phyloP scores from a whole-genome alignment of 2,113 vertebrate species.

The Phrynocephalus versicolor region DNA sequence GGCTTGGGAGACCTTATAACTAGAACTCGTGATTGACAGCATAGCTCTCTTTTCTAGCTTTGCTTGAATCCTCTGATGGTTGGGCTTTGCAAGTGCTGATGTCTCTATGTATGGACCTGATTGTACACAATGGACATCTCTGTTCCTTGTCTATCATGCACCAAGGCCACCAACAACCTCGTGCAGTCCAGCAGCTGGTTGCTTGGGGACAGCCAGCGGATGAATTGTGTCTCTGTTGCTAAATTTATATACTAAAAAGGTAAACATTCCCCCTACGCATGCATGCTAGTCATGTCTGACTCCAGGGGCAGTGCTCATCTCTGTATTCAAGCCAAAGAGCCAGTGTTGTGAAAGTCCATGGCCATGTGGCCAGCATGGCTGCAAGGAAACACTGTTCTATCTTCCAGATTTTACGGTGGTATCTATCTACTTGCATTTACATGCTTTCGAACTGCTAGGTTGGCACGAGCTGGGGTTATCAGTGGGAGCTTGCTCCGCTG shows the following conservation, averaged over 20 bases:
- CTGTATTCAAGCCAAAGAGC: too few species aligned
- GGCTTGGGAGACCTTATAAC: background rate
- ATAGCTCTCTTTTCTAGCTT: background rate
- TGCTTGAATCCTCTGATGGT: background rate
- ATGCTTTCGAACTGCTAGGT: too few species aligned
- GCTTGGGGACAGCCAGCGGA: background rate
- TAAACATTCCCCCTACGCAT: too few species aligned
- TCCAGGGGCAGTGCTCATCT: too few species aligned
- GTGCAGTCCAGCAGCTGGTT: background rate
- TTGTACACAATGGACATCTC: background rate
- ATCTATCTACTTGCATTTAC: too few species aligned
- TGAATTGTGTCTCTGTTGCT: background rate
- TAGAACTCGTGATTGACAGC: background rate
- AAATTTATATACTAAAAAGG: background rate
- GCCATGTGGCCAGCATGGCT: too few species aligned
- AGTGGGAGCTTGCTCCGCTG: too few species aligned
- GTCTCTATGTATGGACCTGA: background rate
- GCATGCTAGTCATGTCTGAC: too few species aligned
- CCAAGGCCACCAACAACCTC: background rate
- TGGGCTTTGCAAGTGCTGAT: background rate
- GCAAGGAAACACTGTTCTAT: too few species aligned
- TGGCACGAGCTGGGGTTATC: too few species aligned
- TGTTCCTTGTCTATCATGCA: background rate
- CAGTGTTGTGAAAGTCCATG: too few species aligned
- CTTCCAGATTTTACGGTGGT: too few species aligned